Percentiles rank a stretch among this genome's conserved stretches.
Evolutionary conservation across 2,113 vertebrate genomes (phyloP).

Genomic region (Rissa tridactyla): DNA sequence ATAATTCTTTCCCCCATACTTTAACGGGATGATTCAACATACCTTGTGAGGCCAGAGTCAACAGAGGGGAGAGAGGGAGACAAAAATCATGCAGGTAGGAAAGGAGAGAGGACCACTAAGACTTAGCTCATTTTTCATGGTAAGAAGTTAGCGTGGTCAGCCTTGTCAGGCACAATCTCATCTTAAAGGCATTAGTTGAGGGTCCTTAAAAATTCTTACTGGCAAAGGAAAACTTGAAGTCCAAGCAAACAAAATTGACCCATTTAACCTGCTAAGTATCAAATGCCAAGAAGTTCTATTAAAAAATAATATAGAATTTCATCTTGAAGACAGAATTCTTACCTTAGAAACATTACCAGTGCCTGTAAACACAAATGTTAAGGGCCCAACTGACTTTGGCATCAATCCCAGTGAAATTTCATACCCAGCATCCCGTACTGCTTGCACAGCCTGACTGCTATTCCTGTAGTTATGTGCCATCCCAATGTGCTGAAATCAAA

Average conservation of each 20-base stretch:
- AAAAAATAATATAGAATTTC: background rate
- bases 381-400: slow-evolving; percentile 93
- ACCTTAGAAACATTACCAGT: slow-evolving; percentile 98
- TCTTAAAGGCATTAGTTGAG: background rate
- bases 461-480: slow-evolving; percentile 99
- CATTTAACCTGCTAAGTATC: background rate
- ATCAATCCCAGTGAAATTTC: slow-evolving; percentile 96
- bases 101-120: background rate
- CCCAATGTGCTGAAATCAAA: slow-evolving; percentile 89
- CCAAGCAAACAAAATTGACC: background rate
- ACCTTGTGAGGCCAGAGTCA: background rate
- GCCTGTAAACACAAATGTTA: slow-evolving; percentile 97
- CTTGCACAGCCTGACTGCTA: slow-evolving; percentile 95
- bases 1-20: background rate
- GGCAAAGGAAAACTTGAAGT: background rate
- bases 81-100: background rate
- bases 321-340: slow-evolving; percentile 1
- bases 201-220: background rate
- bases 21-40: background rate
- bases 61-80: background rate
- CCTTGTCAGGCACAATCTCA: background rate
- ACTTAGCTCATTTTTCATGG: background rate
- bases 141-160: background rate
- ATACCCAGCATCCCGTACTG: slow-evolving; percentile 96
- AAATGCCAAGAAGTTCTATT: background rate